Conservation (phyloP, 2,113 vertebrate species). For the Phyllostomus hastatus region DNA sequence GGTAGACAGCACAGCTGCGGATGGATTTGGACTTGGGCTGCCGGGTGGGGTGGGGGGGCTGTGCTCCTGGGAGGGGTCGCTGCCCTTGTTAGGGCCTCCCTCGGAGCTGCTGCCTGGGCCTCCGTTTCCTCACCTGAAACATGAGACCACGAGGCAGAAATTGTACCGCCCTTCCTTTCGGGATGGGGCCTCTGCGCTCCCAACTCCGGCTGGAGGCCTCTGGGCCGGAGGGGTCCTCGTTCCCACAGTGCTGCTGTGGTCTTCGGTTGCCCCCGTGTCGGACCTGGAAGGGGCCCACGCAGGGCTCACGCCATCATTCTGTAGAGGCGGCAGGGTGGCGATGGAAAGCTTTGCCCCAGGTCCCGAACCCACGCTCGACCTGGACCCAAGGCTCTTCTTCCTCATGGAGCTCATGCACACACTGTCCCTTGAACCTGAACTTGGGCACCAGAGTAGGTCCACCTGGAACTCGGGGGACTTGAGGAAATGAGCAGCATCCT, state of each 20-base stretch:
- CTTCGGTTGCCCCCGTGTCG: not conserved
- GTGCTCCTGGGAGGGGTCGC: not conserved
- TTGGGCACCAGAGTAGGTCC: not conserved
- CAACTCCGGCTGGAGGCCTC: not conserved
- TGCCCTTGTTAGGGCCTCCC: not conserved
- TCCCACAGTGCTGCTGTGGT: not conserved
- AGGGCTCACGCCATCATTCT: rapidly evolving
- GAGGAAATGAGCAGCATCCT: not conserved
- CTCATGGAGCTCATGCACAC: not conserved
- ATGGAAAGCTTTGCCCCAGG: no score
- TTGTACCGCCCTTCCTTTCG: not conserved
- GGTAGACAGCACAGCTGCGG: rapidly evolving
- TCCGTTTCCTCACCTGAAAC: not conserved
- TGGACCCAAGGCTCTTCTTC: not conserved
- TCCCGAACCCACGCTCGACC: rapidly evolving
- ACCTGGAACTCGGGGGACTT: constrained; percentile 50
- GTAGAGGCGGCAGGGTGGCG: rapidly evolving
- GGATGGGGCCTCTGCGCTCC: not conserved
- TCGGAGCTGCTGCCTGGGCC: not conserved
- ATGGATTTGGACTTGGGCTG: not conserved
- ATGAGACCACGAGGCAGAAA: not conserved
- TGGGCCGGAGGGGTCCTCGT: rapidly evolving
- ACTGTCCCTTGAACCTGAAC: not conserved
- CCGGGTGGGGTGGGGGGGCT: not conserved
- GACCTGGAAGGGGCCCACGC: not conserved